These are phyloP conservation scores for Pitta sordida DNA, from an alignment of 2,113 vertebrate species.

Conservation along the genomic window DNA sequence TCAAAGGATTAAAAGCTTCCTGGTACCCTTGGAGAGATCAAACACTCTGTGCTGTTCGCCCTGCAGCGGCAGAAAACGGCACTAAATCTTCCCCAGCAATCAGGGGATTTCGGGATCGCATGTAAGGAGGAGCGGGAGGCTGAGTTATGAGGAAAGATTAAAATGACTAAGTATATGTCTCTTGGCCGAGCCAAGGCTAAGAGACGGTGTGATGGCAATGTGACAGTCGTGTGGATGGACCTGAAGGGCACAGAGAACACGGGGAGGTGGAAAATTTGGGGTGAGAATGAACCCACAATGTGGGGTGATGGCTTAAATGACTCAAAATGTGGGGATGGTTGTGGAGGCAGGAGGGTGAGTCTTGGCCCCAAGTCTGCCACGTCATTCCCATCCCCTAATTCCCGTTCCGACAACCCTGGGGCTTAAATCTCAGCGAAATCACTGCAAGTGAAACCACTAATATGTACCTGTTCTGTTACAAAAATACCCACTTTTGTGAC, in stretches of 20 bases:
- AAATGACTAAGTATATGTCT: background rate
- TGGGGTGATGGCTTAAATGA: background rate
- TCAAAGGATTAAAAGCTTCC: conserved; percentile 51
- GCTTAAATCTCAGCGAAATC: background rate
- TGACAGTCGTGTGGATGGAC: background rate
- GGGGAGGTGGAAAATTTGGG: background rate
- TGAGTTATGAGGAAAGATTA: background rate
- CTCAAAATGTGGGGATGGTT: background rate
- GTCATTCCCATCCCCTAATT: background rate
- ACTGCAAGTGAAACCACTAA: rapidly evolving
- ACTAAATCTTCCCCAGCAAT: background rate
- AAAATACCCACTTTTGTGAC: background rate
- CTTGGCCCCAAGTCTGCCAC: background rate
- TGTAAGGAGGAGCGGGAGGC: background rate
- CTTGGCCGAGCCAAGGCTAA: background rate
- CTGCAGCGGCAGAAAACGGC: conserved; percentile 8
- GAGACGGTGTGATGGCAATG: background rate
- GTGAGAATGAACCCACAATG: background rate
- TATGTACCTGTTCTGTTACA: rapidly evolving
- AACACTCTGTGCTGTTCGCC: background rate
- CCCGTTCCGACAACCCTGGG: background rate
- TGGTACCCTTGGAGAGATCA: conserved; percentile 21
- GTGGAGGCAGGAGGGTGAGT: background rate
- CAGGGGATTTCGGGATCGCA: background rate
- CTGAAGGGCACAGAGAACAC: background rate